These are phyloP conservation scores for Hephaestus fuliginosus DNA, from an alignment of 2,797 vertebrate genomes.

Conservation along the genomic window DNA sequence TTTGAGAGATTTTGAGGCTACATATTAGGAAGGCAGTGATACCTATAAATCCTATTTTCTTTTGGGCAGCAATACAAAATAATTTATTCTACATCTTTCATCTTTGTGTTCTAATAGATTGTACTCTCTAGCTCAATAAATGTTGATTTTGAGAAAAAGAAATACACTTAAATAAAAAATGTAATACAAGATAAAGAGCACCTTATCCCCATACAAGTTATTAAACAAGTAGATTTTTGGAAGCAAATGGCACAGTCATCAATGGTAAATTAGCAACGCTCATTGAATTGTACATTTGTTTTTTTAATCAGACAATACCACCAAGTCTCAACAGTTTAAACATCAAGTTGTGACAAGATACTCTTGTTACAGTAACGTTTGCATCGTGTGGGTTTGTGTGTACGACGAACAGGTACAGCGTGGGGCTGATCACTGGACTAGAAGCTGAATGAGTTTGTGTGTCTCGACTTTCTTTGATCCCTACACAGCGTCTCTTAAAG, in stretches of 20 bases:
- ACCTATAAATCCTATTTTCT: slow-evolving; percentile 74
- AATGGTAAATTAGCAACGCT: slow-evolving; percentile 71
- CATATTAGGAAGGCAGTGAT: slow-evolving; percentile 78
- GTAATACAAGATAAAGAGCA: slow-evolving; percentile 79
- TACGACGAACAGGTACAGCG: slow-evolving; percentile 37
- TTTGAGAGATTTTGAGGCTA: slow-evolving; percentile 78
- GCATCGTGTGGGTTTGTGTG: slow-evolving; percentile 59
- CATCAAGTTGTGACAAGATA: slow-evolving; percentile 47
- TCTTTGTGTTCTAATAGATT: slow-evolving; percentile 79
- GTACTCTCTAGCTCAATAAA: slow-evolving; percentile 77
- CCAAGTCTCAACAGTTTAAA: slow-evolving; percentile 54
- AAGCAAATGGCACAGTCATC: slow-evolving; percentile 80
- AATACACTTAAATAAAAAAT: slow-evolving; percentile 78
- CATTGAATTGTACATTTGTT: slow-evolving; percentile 40
- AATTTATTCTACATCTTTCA: slow-evolving; percentile 79
- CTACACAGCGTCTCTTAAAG: slow-evolving; percentile 21
- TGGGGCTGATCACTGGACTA: slow-evolving; percentile 45
- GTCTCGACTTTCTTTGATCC: slow-evolving; percentile 19
- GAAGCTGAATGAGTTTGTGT: slow-evolving; percentile 39
- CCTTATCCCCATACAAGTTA: slow-evolving; percentile 71
- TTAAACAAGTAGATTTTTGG: slow-evolving; percentile 72
- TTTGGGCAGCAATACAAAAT: slow-evolving; percentile 82
- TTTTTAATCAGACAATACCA: slow-evolving; percentile 61
- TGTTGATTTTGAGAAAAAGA: slow-evolving; percentile 67
- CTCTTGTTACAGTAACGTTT: slow-evolving; percentile 49